Base-by-base conservation (phyloP, 2,113 vertebrate genomes). In the Poeciliopsis prolifica region DNA sequence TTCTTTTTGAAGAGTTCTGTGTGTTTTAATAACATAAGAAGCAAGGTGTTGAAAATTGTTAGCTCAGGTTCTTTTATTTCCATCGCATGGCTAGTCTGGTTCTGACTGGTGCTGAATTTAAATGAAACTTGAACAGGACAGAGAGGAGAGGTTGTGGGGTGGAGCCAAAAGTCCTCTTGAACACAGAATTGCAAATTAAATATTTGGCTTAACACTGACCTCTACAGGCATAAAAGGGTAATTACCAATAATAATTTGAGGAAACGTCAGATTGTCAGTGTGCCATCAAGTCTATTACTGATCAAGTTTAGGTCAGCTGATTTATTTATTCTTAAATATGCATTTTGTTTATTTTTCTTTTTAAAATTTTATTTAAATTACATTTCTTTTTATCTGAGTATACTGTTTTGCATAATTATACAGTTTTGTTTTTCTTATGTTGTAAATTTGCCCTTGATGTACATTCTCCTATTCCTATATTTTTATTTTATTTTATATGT, bases 201-300 rank as follows among this genome's bases (percentile, higher is more conserved):
- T 80, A 44, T 60, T 61, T 90, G 86, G 78, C 73, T 15, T 72
- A 60, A 22, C 73, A 87, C 86, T 90, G 89, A 90, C 88, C 85
- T 88, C 92, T 88, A 28, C 81, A 87, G 92, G 88, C 75, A 13
- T 29, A 29, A 65, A 60, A 42, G 40, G 51, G 61, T 68, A 75
- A 89, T 64, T 70, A 26, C 82, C 61, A 17, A 31, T 29, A n/a
- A 14, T 70, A 12, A 62, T 63, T 37, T 70, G 3, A 24, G 12
- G 60, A 42, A 17, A 40, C 65, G 30, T 61, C 19, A 65, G 31
- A 17, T n/a, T 37, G 48, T 31, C 17, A 60, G 42, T 12, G 13
- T 29, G 29, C 19, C 35, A 31, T 31, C 14, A 60, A 19, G 5
- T 54, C 26, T 61, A 58, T n/a, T 24, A 10, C 51, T n/a, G 13